phyloP scores from a whole-genome alignment of 2,888 invertebrate species.

The Heliconius charithonia region DNA sequence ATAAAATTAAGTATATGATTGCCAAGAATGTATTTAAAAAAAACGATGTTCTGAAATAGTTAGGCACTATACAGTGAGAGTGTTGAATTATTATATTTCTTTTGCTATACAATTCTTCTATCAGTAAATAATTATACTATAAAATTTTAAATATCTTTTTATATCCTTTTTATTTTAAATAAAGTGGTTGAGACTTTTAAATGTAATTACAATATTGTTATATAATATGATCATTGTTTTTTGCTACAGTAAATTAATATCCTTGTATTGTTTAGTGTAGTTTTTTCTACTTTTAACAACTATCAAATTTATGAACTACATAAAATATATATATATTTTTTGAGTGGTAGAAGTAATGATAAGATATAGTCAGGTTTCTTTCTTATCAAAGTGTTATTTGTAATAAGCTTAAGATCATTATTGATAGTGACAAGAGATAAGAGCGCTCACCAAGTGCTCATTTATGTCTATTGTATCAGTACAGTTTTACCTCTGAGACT shows the following conservation, averaged over 20 bases:
- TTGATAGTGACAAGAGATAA: conserved; percentile 75
- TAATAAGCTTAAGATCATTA: conserved; percentile 77
- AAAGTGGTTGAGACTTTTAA: too few species aligned
- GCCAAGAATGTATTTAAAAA: too few species aligned
- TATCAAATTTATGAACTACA: conserved; percentile 7
- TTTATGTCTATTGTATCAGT: conserved; percentile 62
- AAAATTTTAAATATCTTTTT: too few species aligned
- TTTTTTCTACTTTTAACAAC: conserved; percentile 39
- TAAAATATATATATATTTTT: conserved; percentile 53
- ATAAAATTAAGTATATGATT: too few species aligned
- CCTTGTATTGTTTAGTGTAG: not conserved
- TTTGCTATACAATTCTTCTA: too few species aligned
- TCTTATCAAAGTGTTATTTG: conserved; percentile 78
- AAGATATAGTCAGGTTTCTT: conserved; percentile 72
- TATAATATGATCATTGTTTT: too few species aligned
- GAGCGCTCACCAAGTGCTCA: conserved; percentile 62
- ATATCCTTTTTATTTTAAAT: too few species aligned
- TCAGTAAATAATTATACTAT: too few species aligned
- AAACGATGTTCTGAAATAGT: too few species aligned
- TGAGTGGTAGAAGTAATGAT: conserved; percentile 66
- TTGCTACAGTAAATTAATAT: not conserved
- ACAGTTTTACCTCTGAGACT: conserved; percentile 63
- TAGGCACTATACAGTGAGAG: too few species aligned
- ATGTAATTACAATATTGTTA: too few species aligned
- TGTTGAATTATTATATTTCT: too few species aligned